These are phyloP conservation scores for Drosophila macrospina DNA, from an alignment of 2,888 invertebrate genomes.

Conservation along the genomic window DNA sequence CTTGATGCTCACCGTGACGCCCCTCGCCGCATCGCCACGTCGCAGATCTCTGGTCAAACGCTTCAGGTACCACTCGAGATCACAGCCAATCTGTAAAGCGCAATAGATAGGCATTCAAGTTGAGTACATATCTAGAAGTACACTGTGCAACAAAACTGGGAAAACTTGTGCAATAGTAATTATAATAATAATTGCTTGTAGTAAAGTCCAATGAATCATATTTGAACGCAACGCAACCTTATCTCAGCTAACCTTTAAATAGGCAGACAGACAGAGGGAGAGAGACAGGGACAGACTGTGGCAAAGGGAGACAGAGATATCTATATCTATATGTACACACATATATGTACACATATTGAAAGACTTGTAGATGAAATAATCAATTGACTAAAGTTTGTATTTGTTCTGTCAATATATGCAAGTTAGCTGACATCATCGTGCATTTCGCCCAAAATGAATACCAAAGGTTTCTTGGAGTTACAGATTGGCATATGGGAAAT, in stretches of 20 bases:
- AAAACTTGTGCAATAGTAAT: background rate
- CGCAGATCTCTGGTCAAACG: constrained; percentile 73
- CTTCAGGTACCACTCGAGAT: constrained; percentile 81
- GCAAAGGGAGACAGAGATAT: too few relatives aligned
- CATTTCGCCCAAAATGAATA: constrained; percentile 4
- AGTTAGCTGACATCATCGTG: constrained; percentile 14
- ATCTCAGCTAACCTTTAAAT: background rate
- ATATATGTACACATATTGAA: background rate
- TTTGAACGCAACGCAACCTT: background rate
- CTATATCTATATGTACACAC: background rate
- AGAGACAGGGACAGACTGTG: too few relatives aligned
- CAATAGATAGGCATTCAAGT: background rate
- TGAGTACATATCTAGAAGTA: background rate
- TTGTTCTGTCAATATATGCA: constrained; percentile 7
- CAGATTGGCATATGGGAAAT: background rate
- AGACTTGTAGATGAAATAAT: background rate
- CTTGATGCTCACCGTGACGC: constrained; percentile 76
- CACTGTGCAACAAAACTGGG: constrained; percentile 26
- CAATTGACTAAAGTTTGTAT: constrained; percentile 9
- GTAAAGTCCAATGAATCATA: constrained; percentile 2
- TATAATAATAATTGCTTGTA: background rate
- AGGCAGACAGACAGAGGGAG: too few relatives aligned
- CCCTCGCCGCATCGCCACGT: constrained; percentile 61
- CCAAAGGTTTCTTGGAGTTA: constrained; percentile 4
- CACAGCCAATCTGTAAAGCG: constrained; percentile 80